These are phyloP conservation scores for Periplaneta americana DNA, from an alignment of 1,140 invertebrate species.

Conservation along the genomic window DNA sequence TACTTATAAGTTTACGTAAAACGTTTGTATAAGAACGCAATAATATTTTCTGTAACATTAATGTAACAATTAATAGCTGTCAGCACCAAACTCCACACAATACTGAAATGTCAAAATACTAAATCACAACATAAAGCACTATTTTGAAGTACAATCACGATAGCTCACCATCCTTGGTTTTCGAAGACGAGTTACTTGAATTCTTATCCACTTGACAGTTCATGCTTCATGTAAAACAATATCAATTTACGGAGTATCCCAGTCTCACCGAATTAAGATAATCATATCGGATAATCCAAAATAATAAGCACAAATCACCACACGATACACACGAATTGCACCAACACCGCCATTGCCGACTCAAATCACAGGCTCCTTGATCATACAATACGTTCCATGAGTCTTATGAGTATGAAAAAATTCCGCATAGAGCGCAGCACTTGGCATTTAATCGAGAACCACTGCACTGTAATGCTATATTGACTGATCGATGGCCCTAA, in stretches of 20 bases:
- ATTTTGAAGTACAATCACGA: background rate
- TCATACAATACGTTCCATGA: background rate
- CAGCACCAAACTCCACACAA: background rate
- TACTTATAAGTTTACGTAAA: background rate
- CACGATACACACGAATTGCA: background rate
- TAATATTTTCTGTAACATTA: background rate
- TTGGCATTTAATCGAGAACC: background rate
- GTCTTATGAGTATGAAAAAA: background rate
- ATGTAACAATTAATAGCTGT: background rate
- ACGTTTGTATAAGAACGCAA: background rate
- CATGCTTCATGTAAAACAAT: conserved; percentile 18
- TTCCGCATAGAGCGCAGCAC: background rate
- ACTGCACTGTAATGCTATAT: background rate
- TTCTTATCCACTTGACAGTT: conserved; percentile 27
- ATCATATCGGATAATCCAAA: conserved; percentile 14
- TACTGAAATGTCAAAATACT: background rate
- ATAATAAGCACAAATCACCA: conserved; percentile 2
- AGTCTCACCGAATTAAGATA: conserved; percentile 15
- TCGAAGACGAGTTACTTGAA: conserved; percentile 22
- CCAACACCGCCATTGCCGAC: conserved; percentile 1
- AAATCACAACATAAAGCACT: background rate
- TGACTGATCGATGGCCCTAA: background rate
- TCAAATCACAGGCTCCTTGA: background rate
- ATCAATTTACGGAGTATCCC: background rate
- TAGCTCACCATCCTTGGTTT: conserved; percentile 25